Conservation (phyloP, 2,113 vertebrate species). For the Pteropus alecto region DNA sequence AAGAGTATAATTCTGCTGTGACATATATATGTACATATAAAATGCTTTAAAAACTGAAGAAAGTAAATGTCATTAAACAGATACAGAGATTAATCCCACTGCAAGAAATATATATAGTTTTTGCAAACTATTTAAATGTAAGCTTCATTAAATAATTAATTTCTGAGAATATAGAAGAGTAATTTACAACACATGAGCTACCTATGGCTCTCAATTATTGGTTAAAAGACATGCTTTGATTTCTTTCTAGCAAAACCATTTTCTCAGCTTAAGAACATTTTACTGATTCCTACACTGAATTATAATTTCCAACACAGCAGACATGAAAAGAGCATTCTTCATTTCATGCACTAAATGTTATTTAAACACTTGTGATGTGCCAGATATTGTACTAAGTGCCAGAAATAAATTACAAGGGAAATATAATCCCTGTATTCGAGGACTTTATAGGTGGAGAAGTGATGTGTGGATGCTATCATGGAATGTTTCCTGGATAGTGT, state of each 20-base stretch:
- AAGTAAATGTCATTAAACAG: background rate
- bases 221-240: background rate
- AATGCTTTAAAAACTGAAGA: background rate
- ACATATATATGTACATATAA: background rate
- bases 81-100: background rate
- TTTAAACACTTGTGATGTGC: background rate
- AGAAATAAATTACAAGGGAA: background rate
- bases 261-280: constrained; percentile 18
- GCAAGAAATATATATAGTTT: background rate
- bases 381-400: background rate
- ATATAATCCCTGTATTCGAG: background rate
- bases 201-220: background rate
- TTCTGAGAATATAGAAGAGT: background rate
- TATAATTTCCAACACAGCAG: background rate
- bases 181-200: background rate
- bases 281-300: background rate
- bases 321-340: background rate
- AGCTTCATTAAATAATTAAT: constrained; percentile 18
- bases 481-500: background rate
- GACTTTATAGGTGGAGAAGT: background rate
- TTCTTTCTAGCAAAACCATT: background rate
- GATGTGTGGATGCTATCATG: background rate
- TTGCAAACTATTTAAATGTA: background rate
- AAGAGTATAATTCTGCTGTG: background rate
- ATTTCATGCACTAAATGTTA: background rate